Percentiles rank a stretch among this genome's conserved stretches.
Evolutionary conservation across 2,113 vertebrate genomes (phyloP).

Genomic region (Takifugu bimaculatus): DNA sequence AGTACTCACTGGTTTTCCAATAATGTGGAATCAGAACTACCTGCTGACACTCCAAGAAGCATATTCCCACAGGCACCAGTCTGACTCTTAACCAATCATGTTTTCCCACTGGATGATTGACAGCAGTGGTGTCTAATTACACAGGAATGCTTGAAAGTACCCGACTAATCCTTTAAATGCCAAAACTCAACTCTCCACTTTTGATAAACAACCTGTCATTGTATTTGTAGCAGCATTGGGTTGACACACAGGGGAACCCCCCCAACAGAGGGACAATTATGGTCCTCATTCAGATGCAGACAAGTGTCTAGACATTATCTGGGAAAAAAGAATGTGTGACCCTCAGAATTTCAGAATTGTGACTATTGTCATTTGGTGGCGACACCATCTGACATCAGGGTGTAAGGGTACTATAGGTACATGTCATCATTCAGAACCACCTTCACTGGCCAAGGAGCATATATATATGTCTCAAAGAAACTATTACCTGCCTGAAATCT

Average conservation of each 20-base stretch:
- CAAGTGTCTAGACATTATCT: constrained; percentile 52
- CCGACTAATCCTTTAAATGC: constrained; percentile 72
- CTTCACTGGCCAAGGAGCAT: too few species aligned
- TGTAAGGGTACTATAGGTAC: too few species aligned
- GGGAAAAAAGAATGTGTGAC: constrained; percentile 3
- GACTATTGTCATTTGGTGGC: constrained; percentile 4
- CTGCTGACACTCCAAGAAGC: constrained; percentile 51
- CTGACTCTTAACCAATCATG: constrained; percentile 65
- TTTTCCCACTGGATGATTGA: constrained; percentile 65
- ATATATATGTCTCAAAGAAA: too few species aligned
- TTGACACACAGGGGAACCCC: constrained; percentile 42
- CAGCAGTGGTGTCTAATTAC: constrained; percentile 72
- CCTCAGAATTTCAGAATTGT: constrained; percentile 19
- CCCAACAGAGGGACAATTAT: constrained; percentile 30
- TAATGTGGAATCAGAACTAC: constrained; percentile 51
- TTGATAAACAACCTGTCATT: constrained; percentile 57
- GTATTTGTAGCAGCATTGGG: constrained; percentile 37
- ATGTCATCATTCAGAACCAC: too few species aligned
- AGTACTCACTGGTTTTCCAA: constrained; percentile 35
- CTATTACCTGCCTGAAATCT: too few species aligned
- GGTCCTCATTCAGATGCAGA: constrained; percentile 29
- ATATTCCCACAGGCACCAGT: constrained; percentile 54
- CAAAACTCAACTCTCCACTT: constrained; percentile 59
- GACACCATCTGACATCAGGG: too few species aligned
- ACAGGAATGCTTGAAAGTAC: constrained; percentile 72